Percentiles rank a stretch among this genome's conserved stretches.
Conservation (phyloP, 2,888 invertebrate genomes). For the Doris montereyensis region DNA sequence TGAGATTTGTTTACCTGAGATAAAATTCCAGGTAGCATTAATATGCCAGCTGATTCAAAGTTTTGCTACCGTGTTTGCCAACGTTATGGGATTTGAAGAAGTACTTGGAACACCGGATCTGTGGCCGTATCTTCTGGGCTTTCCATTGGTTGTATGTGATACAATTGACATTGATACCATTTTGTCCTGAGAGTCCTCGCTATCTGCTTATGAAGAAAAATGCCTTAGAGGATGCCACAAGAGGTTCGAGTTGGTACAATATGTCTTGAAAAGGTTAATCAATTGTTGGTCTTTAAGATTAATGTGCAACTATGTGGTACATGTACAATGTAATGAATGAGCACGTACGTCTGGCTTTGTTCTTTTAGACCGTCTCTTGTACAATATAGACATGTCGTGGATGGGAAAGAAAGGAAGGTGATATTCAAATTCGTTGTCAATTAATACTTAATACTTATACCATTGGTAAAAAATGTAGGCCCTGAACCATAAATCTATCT, state of each 20-base stretch:
- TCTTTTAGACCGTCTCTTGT: too few relatives aligned
- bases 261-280: not conserved
- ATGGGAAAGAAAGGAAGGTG: too few relatives aligned
- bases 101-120: conserved; percentile 14
- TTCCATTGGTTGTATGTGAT: not conserved
- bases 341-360: too few relatives aligned
- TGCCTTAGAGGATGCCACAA: conserved; percentile 9
- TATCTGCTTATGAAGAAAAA: conserved; percentile 32
- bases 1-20: conserved; percentile 29
- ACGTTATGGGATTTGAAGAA: conserved; percentile 28
- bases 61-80: not conserved
- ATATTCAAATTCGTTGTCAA: too few relatives aligned
- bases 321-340: too few relatives aligned
- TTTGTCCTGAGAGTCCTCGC: conserved; percentile 35
- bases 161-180: conserved; percentile 22
- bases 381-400: too few relatives aligned
- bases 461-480: too few relatives aligned
- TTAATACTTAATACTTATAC: too few relatives aligned
- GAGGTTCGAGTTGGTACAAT: not conserved
- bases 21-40: conserved; percentile 2
- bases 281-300: too few relatives aligned
- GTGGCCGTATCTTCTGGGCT: conserved; percentile 24
- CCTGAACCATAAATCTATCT: too few relatives aligned
- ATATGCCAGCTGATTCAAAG: not conserved
- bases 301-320: too few relatives aligned